These are phyloP conservation scores for Orgyia antiqua DNA, from an alignment of 2,888 invertebrate genomes.

Conservation along the genomic window DNA sequence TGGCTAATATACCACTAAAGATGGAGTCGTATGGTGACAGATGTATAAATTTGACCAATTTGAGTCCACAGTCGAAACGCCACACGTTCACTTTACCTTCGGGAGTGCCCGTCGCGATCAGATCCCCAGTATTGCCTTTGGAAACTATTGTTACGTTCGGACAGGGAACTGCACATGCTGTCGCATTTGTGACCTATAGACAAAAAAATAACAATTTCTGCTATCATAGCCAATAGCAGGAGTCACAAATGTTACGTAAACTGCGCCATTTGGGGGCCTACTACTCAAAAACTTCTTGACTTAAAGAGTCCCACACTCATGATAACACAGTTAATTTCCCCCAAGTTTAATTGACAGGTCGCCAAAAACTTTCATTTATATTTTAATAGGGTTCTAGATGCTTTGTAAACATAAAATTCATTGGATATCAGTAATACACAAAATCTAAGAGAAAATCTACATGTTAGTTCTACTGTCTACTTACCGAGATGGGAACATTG, in stretches of 20 bases:
- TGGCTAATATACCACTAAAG: conserved; percentile 63
- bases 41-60: conserved; percentile 80
- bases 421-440: no score
- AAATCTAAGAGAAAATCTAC: no score
- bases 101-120: conserved; percentile 76
- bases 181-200: conserved; percentile 84
- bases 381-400: no score
- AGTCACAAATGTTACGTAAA: not conserved
- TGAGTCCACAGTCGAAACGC: conserved; percentile 89
- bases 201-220: not conserved
- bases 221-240: not conserved
- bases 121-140: conserved; percentile 78
- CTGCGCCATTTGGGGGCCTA: no score
- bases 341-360: no score
- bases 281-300: no score
- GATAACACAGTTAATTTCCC: no score
- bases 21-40: conserved; percentile 70
- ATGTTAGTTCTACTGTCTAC: conserved; percentile 25
- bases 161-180: conserved; percentile 84
- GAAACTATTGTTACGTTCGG: conserved; percentile 77
- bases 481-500: conserved; percentile 91
- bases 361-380: no score
- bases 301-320: no score
- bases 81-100: conserved; percentile 88
- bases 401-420: no score